Evolutionary conservation across 2,888 invertebrate species (phyloP), one percentile per base, ranked within the genome.

Genomic region (Perdita meconis): DNA sequence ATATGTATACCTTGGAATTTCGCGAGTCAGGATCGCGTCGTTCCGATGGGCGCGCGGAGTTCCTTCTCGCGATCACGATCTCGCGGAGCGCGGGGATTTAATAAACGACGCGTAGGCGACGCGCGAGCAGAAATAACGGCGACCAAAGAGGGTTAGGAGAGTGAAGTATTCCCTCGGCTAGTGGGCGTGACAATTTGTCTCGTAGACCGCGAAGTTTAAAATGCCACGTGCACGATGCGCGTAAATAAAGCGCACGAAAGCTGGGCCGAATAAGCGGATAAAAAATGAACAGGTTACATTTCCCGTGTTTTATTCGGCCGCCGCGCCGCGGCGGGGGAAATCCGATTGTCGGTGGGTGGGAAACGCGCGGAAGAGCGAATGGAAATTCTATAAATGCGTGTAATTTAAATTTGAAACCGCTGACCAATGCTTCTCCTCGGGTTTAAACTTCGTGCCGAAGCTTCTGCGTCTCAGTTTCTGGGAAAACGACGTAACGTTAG

Each of bases 181-280:
- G 22, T 12, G 47, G n/a, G 22, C 61, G 53, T 59, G 59, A 59
- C 64, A 65, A 71, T 75, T 75, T 75, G 74, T 71, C 71, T 70
- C 59, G 70, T 51, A 57, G 63, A 74, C 64, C 65, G 55, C 65
- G 55, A 60, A 64, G 44, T 65, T 71, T 75, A 55, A 65, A 71
- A 71, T 71, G 64, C 64, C 64, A 55, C 53, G 64, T 42, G 73
- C 69, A 61, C 61, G 69, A 61, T 40, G 69, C 73, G 44, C 53
- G 74, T 74, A 53, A 74, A 70, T 74, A 74, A 59, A 70, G 36
- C 63, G 64, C 57, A 22, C 26, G 30, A 51, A 44, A 8, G 34
- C 57, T 10, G 36, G 12, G 19, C 19, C 26, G 53, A 16, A 51
- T 66, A 66, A 53, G 34, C 53, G 53, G 34, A 34, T 34, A 26